phyloP scores from a whole-genome alignment of 2,888 invertebrate species.

The Brachyptera putata region DNA sequence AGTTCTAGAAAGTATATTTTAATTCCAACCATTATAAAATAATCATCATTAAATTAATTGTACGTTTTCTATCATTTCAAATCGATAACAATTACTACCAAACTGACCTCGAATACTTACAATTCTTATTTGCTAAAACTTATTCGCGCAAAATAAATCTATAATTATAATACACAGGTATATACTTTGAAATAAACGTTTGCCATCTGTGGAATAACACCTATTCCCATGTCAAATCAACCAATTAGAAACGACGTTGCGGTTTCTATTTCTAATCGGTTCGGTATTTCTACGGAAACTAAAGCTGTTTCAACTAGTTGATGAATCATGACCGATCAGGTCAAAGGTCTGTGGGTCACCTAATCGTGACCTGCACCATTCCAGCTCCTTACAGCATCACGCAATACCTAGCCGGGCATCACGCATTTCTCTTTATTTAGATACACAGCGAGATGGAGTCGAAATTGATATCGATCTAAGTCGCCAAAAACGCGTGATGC shows the following conservation, averaged over 20 bases:
- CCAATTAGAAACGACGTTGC: too few relatives aligned
- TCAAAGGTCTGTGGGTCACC: constrained; percentile 11
- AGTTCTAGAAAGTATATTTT: too few relatives aligned
- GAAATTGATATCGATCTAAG: background rate
- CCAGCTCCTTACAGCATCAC: background rate
- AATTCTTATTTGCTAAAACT: too few relatives aligned
- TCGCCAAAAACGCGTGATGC: background rate
- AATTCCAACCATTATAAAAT: background rate
- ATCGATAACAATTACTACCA: too few relatives aligned
- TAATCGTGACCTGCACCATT: constrained; percentile 12
- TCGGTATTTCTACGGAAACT: constrained; percentile 9
- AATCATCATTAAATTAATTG: background rate
- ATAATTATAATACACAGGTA: too few relatives aligned
- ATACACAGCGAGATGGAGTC: background rate
- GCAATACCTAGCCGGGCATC: background rate
- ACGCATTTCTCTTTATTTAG: constrained; percentile 18
- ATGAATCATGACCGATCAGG: too few relatives aligned
- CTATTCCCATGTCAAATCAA: too few relatives aligned
- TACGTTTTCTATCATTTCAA: background rate
- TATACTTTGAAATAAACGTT: too few relatives aligned
- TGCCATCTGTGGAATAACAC: too few relatives aligned
- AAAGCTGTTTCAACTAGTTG: too few relatives aligned
- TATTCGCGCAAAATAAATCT: too few relatives aligned
- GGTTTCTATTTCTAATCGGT: background rate
- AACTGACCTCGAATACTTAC: too few relatives aligned